A percentile compares a stretch with the other conserved stretches of the same genome.
These are phyloP conservation scores for Brachionus calyciflorus DNA, from an alignment of 1,140 invertebrate species.

Conservation along the genomic window DNA sequence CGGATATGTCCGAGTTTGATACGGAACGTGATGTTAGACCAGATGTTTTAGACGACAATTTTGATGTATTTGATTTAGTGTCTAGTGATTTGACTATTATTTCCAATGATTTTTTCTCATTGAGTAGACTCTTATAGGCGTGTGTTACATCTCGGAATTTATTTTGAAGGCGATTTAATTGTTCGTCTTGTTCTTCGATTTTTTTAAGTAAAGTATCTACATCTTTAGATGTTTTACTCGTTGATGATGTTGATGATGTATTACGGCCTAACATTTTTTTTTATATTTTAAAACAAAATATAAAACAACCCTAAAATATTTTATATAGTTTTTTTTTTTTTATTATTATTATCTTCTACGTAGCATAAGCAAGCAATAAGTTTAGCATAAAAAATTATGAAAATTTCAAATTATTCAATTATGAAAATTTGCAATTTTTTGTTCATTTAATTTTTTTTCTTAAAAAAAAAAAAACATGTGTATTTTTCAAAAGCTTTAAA, in stretches of 20 bases:
- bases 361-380: no score
- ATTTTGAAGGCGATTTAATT: not conserved
- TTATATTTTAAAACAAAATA: no score
- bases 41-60: not conserved
- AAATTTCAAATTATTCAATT: no score
- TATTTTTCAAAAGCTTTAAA: no score
- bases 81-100: conserved; percentile 40
- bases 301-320: no score
- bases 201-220: not conserved
- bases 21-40: not conserved
- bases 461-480: not conserved
- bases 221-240: no score
- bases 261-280: conserved; percentile 8
- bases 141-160: conserved; percentile 20
- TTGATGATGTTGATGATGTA: no score
- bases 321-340: no score
- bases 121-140: conserved; percentile 14
- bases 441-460: not conserved
- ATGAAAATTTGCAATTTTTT: no score
- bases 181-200: conserved; percentile 35
- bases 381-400: no score
- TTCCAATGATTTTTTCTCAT: conserved; percentile 39
- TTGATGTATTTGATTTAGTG: no score
- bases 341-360: no score
- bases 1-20: conserved; percentile 35